Conservation (phyloP, 1,140 invertebrate genomes). For the Drosophila kanapiae region DNA sequence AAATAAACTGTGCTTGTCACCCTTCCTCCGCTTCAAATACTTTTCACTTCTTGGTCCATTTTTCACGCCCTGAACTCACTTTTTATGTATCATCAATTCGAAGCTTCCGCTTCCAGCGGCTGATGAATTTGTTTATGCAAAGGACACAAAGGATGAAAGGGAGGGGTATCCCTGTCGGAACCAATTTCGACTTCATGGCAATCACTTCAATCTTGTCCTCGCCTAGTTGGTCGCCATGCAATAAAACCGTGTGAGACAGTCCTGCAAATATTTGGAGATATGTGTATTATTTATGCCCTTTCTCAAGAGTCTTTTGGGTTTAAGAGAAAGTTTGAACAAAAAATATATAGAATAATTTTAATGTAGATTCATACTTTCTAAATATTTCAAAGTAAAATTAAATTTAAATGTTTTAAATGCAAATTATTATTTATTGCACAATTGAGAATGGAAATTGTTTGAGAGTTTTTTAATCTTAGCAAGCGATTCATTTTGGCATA, state of each 20-base stretch:
- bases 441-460: too few relatives aligned
- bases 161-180: not conserved
- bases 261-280: constrained; percentile 30
- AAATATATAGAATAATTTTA: not conserved
- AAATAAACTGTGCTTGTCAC: constrained; percentile 1
- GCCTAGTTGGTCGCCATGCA: constrained; percentile 40
- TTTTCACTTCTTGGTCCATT: not conserved
- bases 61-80: constrained; percentile 5
- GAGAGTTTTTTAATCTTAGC: too few relatives aligned
- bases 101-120: constrained; percentile 8
- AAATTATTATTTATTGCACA: not conserved
- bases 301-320: not conserved
- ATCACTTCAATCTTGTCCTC: constrained; percentile 47
- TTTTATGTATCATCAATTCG: constrained; percentile 57
- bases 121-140: constrained; percentile 70
- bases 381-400: not conserved
- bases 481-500: not conserved
- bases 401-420: not conserved
- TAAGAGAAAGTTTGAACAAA: not conserved
- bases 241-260: constrained; percentile 36
- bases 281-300: not conserved
- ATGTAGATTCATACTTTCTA: not conserved
- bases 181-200: constrained; percentile 52
- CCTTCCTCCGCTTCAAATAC: constrained; percentile 2
- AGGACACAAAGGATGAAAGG: constrained; percentile 20